A percentile compares a stretch with the other conserved stretches of the same genome.
Evolutionary conservation across 1,140 invertebrate species (phyloP).

Genomic region (Lepidotrigona ventralis): DNA sequence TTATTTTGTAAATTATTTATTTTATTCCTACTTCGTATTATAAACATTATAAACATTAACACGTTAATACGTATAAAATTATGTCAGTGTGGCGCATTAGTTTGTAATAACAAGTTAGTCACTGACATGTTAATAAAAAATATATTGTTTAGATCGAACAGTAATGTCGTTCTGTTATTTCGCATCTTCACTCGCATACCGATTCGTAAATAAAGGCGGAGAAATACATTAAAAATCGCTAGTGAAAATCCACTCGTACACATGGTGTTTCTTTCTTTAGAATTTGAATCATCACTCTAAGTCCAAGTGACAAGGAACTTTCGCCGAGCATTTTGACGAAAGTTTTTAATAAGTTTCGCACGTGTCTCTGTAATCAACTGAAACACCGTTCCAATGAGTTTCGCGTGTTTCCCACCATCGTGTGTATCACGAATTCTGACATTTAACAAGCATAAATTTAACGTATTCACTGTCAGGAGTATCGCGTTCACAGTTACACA

Average conservation of each 20-base stretch:
- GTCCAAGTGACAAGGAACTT: neutral
- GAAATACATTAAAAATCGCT: too few species aligned
- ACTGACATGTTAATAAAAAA: too few species aligned
- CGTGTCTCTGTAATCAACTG: neutral
- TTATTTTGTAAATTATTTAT: too few species aligned
- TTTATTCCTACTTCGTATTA: too few species aligned
- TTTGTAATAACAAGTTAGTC: too few species aligned
- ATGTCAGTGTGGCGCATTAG: too few species aligned
- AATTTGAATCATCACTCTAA: neutral
- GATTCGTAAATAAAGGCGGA: too few species aligned
- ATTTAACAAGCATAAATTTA: neutral
- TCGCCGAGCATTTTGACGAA: neutral
- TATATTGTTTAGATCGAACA: too few species aligned
- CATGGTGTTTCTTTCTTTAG: neutral
- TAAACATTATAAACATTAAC: too few species aligned
- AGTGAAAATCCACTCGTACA: neutral
- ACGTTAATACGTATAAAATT: too few species aligned
- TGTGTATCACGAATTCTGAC: neutral
- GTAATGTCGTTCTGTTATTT: too few species aligned
- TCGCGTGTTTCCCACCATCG: neutral
- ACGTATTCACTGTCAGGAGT: neutral
- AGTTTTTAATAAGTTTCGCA: neutral
- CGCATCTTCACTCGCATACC: too few species aligned
- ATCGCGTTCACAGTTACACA: neutral
- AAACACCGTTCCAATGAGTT: neutral